Base-by-base conservation (phyloP, 1,140 invertebrate genomes). In the Proctacanthus coquilletti region DNA sequence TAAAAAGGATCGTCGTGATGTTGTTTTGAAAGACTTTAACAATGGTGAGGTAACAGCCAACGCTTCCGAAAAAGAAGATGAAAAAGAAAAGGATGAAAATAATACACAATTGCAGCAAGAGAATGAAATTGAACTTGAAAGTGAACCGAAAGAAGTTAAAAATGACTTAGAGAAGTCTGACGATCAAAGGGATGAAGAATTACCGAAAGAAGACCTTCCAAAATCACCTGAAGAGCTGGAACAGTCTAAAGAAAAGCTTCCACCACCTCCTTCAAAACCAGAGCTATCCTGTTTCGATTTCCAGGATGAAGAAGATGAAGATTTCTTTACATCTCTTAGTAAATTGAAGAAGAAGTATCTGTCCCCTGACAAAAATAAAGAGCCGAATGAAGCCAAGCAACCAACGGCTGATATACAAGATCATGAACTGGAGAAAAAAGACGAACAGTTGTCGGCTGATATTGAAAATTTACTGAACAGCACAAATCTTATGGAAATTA, bases 231-330 rank as follows among this genome's bases (percentile, higher is more conserved):
- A n/a, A n/a, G n/a, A n/a, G n/a, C 32, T 40, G 32, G 54, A 63
- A 21, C 21, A 52, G 48, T 48, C 54, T 65, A 45, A n/a, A n/a
- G n/a, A n/a, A n/a, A n/a, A 29, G 15, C 27, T 14, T 29, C 27
- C 11, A 14, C n/a, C 11, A 13, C 15, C 27, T 8, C 15, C 15
- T 29, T 13, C 11, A 4, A 29, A 29, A 14, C 11, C 37, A 4
- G 21, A 29, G 2, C 6, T 37, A 18, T 65, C 68, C 3, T 72
- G 69, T 42, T 72, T 71, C 42, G 69, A 72, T 58, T 72, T 72
- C 42, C 57, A 68, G 13, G 69, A 71, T 21, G 69, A 71, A 27
- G 66, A 69, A 44, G 47, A 65, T 17, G 52, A 53, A 5, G 61
- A 42, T 17, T 11, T 29, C 10, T 17, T 38, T 18, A 36, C 20